Conservation (phyloP, 2,797 vertebrate genomes). For the Pampus argenteus region DNA sequence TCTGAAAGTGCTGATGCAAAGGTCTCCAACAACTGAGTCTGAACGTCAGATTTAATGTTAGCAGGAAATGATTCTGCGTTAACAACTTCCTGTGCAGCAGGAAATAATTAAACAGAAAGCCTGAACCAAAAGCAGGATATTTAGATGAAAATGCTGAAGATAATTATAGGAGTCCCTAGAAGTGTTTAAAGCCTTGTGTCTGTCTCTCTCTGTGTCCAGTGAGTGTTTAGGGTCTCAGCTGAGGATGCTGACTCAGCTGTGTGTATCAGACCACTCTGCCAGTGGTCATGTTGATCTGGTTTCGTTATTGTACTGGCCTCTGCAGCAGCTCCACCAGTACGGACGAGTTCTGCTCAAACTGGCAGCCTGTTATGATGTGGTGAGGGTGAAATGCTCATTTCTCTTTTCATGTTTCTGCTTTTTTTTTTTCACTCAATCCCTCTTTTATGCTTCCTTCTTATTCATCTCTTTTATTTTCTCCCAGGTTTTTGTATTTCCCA, state of each 20-base stretch:
- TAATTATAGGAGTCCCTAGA: neutral
- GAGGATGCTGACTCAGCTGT: slow-evolving; percentile 85
- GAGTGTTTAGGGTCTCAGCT: slow-evolving; percentile 91
- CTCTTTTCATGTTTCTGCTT: neutral
- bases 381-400: slow-evolving; percentile 71
- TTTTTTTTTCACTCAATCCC: neutral
- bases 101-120: neutral
- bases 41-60: neutral
- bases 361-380: slow-evolving; percentile 95
- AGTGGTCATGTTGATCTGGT: slow-evolving; percentile 83
- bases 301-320: slow-evolving; percentile 90
- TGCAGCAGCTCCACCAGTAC: slow-evolving; percentile 92
- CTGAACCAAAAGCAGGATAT: neutral
- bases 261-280: slow-evolving; percentile 81
- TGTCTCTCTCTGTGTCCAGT: slow-evolving; percentile 67
- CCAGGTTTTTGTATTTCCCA: neutral
- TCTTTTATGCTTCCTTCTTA: neutral
- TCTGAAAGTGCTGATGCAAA: neutral
- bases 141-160: neutral
- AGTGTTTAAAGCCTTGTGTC: neutral
- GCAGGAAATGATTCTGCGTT: neutral
- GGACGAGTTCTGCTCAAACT: slow-evolving; percentile 91
- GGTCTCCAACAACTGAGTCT: neutral
- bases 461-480: neutral
- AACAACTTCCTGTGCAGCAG: neutral